Evolutionary conservation across 2,888 invertebrate genomes (phyloP).

Genomic region (Heteromurus nitidus): DNA sequence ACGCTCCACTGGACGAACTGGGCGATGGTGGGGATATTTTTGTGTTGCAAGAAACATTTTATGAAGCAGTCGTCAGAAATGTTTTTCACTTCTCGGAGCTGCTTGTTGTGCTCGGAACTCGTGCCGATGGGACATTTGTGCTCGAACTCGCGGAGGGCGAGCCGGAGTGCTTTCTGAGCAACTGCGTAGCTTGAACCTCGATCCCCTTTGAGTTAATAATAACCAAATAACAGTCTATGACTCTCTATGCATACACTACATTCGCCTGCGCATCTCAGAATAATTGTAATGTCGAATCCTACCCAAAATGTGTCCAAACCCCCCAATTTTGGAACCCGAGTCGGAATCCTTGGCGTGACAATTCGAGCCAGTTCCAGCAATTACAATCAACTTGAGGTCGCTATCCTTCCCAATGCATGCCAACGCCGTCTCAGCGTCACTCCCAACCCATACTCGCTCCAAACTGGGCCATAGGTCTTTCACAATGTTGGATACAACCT

Average conservation of each 20-base stretch:
- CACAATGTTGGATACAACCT: conserved; percentile 58
- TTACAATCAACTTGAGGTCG: conserved; percentile 61
- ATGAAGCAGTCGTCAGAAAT: conserved; percentile 49
- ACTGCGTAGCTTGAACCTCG: conserved; percentile 70
- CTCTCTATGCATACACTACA: neutral
- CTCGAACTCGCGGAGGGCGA: conserved; percentile 67
- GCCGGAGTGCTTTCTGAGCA: conserved; percentile 61
- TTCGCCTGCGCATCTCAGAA: neutral
- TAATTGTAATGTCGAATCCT: conserved; percentile 9
- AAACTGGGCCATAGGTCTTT: conserved; percentile 56
- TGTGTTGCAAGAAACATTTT: conserved; percentile 53
- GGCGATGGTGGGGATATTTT: conserved; percentile 51
- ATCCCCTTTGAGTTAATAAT: conserved; percentile 56
- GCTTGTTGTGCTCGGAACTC: conserved; percentile 41
- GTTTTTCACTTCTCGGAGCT: conserved; percentile 32
- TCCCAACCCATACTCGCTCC: conserved; percentile 68
- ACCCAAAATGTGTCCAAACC: conserved; percentile 72
- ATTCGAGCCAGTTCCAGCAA: conserved; percentile 72
- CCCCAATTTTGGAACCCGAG: conserved; percentile 67
- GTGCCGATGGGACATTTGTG: conserved; percentile 35
- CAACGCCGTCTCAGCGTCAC: conserved; percentile 70
- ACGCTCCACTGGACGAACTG: conserved; percentile 68
- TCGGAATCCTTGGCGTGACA: conserved; percentile 63
- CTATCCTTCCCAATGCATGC: conserved; percentile 63
- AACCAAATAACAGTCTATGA: neutral